Evolutionary conservation across 2,888 invertebrate species (phyloP), one percentile per base, ranked within the genome.

Genomic region (Phyllotreta striolata): DNA sequence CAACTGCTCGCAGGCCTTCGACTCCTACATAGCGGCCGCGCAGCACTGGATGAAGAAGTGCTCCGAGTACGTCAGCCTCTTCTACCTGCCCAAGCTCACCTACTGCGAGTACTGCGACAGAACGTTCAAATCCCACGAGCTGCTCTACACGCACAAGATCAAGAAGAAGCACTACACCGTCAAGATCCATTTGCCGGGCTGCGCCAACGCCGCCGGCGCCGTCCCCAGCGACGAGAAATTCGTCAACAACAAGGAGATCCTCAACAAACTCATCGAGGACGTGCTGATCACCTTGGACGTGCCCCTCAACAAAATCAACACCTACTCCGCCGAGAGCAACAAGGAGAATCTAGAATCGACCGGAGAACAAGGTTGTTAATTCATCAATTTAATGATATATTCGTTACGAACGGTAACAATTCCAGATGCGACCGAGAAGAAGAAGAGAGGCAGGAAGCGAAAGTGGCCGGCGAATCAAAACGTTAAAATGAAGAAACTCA

Each of bases 101-200:
- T 78, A 81, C 12, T 84, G 84, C 70, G 82, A 83, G 66, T 76
- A 80, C 43, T 84, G 84, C 62, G 81, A 83, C 66, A 78, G 83
- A 13, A 84, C 84, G 1, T 83, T 83, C 67, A 84, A 84, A 69
- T 83, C 84, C 9, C 79, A 84, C 56, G 83, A 85, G 37, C 72
- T 82, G 2, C 81, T 88, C n/a, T 85, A 85, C 70, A 85, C 84
- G 46, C 86, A 87, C 65, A 85, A 85, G 71, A 85, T 86, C 46
- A 83, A 84, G 77, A 83, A 80, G 80, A 85, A 79, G 57, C 82
- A 81, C 76, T 84, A 79, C 69, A 80, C 71, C 64, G 81, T 78
- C 51, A 84, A 81, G 67, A 71, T 77, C n/a, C 79, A 81, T 10
- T 73, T 65, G 8, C 60, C 49, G 3, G 13, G 52, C 13, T 52